A percentile compares a stretch with the other conserved stretches of the same genome.
These are phyloP conservation scores for Hippocampus zosterae DNA, from an alignment of 2,113 vertebrate genomes.

Conservation along the genomic window DNA sequence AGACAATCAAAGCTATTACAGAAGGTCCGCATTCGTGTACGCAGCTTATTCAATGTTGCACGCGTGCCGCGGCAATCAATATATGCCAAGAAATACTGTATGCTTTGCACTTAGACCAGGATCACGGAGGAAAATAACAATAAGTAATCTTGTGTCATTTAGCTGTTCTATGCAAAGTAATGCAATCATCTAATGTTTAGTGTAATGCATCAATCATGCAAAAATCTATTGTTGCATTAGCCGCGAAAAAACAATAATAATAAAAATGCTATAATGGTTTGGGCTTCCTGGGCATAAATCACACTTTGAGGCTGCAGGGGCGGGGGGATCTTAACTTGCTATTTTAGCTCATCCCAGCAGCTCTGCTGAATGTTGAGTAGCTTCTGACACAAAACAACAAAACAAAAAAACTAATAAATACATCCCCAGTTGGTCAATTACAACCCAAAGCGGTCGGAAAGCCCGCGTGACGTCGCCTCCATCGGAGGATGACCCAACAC, in stretches of 20 bases:
- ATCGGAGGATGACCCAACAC: slow-evolving; percentile 61
- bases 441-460: slow-evolving; percentile 62
- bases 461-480: slow-evolving; percentile 49
- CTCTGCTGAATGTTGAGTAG: slow-evolving; percentile 72
- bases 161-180: slow-evolving; percentile 79
- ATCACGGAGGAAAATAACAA: slow-evolving; percentile 72
- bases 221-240: slow-evolving; percentile 84
- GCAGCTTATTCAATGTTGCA: slow-evolving; percentile 22
- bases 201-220: slow-evolving; percentile 79
- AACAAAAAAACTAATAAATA: not conserved
- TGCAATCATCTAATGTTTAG: slow-evolving; percentile 81
- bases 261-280: slow-evolving; percentile 81
- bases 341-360: slow-evolving; percentile 73
- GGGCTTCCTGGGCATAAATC: slow-evolving; percentile 81
- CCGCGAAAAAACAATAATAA: slow-evolving; percentile 83
- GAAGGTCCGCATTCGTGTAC: slow-evolving; percentile 20
- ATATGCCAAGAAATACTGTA: slow-evolving; percentile 59
- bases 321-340: slow-evolving; percentile 70
- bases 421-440: slow-evolving; percentile 57
- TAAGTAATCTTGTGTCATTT: slow-evolving; percentile 78
- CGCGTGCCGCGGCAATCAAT: slow-evolving; percentile 51
- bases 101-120: slow-evolving; percentile 59
- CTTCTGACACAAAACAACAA: slow-evolving; percentile 61
- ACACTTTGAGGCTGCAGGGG: slow-evolving; percentile 46
- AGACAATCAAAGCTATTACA: slow-evolving; percentile 19